phyloP scores from a whole-genome alignment of 2,888 invertebrate species.

The Troilus luridus region DNA sequence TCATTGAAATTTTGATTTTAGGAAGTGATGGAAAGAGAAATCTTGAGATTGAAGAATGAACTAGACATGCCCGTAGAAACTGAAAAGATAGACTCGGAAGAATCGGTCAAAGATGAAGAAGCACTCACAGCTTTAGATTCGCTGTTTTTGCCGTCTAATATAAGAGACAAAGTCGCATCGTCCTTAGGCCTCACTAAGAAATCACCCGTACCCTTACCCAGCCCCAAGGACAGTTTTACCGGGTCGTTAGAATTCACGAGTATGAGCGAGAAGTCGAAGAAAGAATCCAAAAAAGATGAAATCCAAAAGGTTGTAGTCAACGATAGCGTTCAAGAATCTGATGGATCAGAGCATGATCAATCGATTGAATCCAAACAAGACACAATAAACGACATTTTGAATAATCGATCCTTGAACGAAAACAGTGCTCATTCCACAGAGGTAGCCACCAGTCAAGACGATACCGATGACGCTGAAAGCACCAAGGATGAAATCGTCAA shows the following conservation, averaged over 20 bases:
- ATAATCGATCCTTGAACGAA: neutral
- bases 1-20: conserved; percentile 22
- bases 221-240: conserved; percentile 55
- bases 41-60: conserved; percentile 60
- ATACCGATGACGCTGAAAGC: neutral
- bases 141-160: conserved; percentile 57
- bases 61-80: conserved; percentile 60
- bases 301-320: neutral
- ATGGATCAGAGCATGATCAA: neutral
- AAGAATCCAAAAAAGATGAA: conserved; percentile 7
- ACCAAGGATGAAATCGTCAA: neutral
- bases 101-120: conserved; percentile 59
- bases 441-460: neutral
- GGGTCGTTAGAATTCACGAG: conserved; percentile 52
- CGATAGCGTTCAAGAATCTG: neutral
- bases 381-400: neutral
- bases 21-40: conserved; percentile 62
- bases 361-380: conserved; percentile 13
- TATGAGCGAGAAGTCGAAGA: conserved; percentile 43
- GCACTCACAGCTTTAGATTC: conserved; percentile 61
- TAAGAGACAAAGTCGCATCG: conserved; percentile 59
- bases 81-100: neutral
- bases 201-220: conserved; percentile 41
- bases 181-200: neutral
- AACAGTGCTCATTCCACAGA: neutral